phyloP scores from a whole-genome alignment of 2,113 vertebrate species.

The Eolophus roseicapilla region DNA sequence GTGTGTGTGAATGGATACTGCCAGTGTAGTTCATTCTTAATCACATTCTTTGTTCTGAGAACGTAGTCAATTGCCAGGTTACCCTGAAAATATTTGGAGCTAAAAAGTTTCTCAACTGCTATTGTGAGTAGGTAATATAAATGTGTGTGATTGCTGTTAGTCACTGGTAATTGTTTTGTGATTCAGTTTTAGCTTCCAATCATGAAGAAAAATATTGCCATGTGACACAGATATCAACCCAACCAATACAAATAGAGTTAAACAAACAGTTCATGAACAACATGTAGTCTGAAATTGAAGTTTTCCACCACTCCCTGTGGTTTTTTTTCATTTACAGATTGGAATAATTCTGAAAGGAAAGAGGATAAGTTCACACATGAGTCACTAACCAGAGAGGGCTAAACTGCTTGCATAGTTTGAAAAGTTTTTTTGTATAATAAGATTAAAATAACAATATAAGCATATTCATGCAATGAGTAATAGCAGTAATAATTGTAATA shows the following conservation, averaged over 20 bases:
- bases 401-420: neutral
- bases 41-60: neutral
- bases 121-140: slow-evolving; percentile 16
- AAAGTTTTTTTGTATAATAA: neutral
- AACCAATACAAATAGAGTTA: slow-evolving; percentile 55
- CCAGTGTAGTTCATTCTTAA: neutral
- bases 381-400: slow-evolving; percentile 9
- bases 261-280: slow-evolving; percentile 42
- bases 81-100: neutral
- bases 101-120: neutral
- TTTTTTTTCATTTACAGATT: neutral
- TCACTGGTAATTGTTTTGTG: slow-evolving; percentile 19
- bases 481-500: neutral
- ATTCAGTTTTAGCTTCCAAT: slow-evolving; percentile 36
- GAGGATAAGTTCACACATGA: neutral
- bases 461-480: neutral
- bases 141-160: slow-evolving; percentile 1
- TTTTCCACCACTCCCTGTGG: slow-evolving; percentile 44
- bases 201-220: neutral
- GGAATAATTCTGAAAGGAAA: slow-evolving; percentile 17
- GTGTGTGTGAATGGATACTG: rapidly evolving
- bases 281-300: slow-evolving; percentile 31
- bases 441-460: neutral
- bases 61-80: neutral
- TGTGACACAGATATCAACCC: slow-evolving; percentile 36